phyloP scores from a whole-genome alignment of 2,888 invertebrate genomes.

The Orchestes rusci region DNA sequence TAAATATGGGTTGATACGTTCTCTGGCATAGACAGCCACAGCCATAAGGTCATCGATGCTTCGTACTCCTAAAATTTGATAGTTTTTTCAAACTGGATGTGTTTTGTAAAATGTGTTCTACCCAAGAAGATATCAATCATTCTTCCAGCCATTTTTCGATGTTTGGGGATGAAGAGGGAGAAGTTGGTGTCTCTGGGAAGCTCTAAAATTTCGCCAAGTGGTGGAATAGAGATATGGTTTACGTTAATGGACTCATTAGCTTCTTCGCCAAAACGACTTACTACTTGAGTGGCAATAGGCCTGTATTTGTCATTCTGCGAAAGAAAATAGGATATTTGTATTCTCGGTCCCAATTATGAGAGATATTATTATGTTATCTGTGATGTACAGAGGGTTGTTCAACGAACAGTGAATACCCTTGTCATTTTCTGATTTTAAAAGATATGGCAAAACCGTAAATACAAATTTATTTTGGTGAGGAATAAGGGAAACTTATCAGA shows the following conservation, averaged over 20 bases:
- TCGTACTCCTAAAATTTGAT: constrained; percentile 51
- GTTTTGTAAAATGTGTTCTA: background rate
- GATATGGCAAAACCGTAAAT: no score
- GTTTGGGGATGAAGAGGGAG: constrained; percentile 66
- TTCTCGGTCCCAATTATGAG: no score
- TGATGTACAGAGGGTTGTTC: no score
- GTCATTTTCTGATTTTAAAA: no score
- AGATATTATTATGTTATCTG: no score
- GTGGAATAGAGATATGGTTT: constrained; percentile 49
- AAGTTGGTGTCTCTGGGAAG: constrained; percentile 58
- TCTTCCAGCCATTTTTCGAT: constrained; percentile 62
- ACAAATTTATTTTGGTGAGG: no score
- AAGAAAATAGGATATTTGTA: background rate
- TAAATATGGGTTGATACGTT: constrained; percentile 69
- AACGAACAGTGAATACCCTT: no score
- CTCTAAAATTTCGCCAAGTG: constrained; percentile 50
- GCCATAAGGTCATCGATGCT: constrained; percentile 64
- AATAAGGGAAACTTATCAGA: no score
- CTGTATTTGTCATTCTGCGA: constrained; percentile 50
- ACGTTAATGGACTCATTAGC: constrained; percentile 49
- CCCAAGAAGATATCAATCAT: constrained; percentile 65
- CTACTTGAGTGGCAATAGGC: constrained; percentile 50
- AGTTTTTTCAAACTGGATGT: no score
- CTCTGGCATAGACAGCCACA: constrained; percentile 61
- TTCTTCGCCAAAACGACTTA: constrained; percentile 53